These are phyloP conservation scores for Drosophila nigrodunni DNA, from an alignment of 1,140 invertebrate genomes.

Conservation along the genomic window DNA sequence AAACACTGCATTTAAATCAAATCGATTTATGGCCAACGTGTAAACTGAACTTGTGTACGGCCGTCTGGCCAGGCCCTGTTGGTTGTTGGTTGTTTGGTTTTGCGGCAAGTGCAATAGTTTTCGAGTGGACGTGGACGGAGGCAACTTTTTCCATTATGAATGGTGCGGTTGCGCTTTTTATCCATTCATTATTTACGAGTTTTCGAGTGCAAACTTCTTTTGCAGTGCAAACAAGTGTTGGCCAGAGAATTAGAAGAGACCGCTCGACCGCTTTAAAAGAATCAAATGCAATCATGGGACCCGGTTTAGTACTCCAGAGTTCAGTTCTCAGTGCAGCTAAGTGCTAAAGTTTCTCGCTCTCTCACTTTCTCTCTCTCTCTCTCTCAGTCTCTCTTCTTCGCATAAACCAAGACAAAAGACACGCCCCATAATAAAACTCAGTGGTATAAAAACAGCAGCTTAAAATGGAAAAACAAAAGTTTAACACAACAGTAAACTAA, in stretches of 20 bases:
- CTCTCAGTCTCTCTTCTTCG: constrained; percentile 1
- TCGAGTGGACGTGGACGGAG: constrained; percentile 70
- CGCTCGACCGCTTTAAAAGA: constrained; percentile 64
- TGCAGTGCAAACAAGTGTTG: constrained; percentile 75
- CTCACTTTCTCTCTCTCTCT: background rate
- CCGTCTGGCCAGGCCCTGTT: too few relatives aligned
- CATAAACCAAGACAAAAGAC: constrained; percentile 67
- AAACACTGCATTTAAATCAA: too few relatives aligned
- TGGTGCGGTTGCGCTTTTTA: constrained; percentile 82
- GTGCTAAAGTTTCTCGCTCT: constrained; percentile 61
- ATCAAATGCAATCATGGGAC: constrained; percentile 11
- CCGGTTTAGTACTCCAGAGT: background rate
- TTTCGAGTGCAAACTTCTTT: constrained; percentile 80
- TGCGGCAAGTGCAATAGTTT: constrained; percentile 75
- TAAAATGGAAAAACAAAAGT: background rate
- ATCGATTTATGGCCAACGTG: too few relatives aligned
- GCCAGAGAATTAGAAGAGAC: constrained; percentile 75
- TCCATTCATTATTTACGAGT: constrained; percentile 81
- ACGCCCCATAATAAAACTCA: constrained; percentile 48
- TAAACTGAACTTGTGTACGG: too few relatives aligned
- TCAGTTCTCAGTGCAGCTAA: constrained; percentile 49
- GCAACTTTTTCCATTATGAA: constrained; percentile 83
- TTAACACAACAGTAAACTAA: constrained; percentile 13
- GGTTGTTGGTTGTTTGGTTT: constrained; percentile 1
- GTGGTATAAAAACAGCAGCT: constrained; percentile 1